Evolutionary conservation across 2,797 vertebrate genomes (phyloP).

Genomic region (Smutsia temminckii): DNA sequence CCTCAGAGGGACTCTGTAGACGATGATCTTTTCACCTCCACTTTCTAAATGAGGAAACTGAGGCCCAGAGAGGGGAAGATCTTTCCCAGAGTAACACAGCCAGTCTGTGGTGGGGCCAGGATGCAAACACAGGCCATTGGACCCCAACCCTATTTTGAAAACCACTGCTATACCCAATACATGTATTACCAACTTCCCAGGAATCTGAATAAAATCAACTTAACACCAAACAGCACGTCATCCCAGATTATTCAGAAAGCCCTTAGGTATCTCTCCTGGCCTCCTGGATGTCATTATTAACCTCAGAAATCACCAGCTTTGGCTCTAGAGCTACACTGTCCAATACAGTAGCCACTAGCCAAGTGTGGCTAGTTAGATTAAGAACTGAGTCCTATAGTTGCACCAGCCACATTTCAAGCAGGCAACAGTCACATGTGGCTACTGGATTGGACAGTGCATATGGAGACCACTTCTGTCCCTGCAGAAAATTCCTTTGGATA

Average conservation of each 20-base stretch:
- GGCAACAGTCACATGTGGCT: rapidly evolving
- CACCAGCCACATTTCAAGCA: neutral
- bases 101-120: neutral
- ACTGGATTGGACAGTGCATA: rapidly evolving
- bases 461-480: rapidly evolving
- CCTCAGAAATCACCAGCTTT: neutral
- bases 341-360: neutral
- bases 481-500: neutral
- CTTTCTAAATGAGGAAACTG: neutral
- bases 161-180: rapidly evolving
- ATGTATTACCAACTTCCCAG: rapidly evolving
- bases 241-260: neutral
- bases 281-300: rapidly evolving
- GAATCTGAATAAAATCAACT: neutral
- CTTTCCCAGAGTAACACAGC: neutral
- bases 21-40: neutral
- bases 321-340: neutral
- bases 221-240: neutral
- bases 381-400: neutral
- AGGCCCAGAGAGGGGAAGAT: neutral
- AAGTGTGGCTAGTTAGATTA: neutral
- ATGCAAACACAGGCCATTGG: neutral
- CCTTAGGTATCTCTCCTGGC: neutral
- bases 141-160: neutral
- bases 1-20: neutral